Evolutionary conservation across 2,888 invertebrate genomes (phyloP), one percentile per base, ranked within the genome.

Genomic region (Syrphus vitripennis): DNA sequence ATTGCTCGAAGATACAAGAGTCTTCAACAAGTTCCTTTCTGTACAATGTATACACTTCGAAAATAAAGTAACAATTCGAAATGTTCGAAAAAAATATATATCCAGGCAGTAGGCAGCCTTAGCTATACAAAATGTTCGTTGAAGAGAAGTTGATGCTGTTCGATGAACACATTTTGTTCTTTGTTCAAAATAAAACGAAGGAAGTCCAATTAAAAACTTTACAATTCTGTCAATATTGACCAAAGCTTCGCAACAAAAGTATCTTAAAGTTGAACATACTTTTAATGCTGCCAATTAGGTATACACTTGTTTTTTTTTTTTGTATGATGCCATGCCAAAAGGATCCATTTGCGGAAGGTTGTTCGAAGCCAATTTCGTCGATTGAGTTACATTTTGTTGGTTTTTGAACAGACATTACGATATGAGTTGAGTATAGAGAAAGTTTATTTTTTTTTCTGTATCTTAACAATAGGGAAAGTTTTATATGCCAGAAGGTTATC

Each of bases 211-310:
- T 59, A 72, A 69, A 45, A 75, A 70, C 34, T 59, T 59, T 37
- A 37, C 34, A 83, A 79, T 71, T 59, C 21, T 80, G 80, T 84
- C 83, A 84, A 84, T 84, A 84, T 84, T 84, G 83, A 80, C 80
- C 65, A 57, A 71, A 63, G 80, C 70, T 84, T 76, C 67, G 75
- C 79, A 83, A 75, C 80, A 75, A 45, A 83, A 70, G 83, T 63
- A 80, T 83, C 75, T 59, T 59, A 37, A 59, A 59, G 59, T 59
- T 75, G 79, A 83, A 75, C 83, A 75, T 75, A 59, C 70, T 53
- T 70, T 75, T 65, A 84, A 70, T 80, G 70, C 45, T 75, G 70
- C 83, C 83, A 84, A 84, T 84, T 84, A 84, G 76, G 65, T 59
- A 63, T 55, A 76, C 76, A 82, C 76, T 76, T 72, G 65, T 55